Percentiles rank a stretch among this genome's conserved stretches.
Conservation (phyloP, 2,113 vertebrate genomes). For the Otocyon megalotis region DNA sequence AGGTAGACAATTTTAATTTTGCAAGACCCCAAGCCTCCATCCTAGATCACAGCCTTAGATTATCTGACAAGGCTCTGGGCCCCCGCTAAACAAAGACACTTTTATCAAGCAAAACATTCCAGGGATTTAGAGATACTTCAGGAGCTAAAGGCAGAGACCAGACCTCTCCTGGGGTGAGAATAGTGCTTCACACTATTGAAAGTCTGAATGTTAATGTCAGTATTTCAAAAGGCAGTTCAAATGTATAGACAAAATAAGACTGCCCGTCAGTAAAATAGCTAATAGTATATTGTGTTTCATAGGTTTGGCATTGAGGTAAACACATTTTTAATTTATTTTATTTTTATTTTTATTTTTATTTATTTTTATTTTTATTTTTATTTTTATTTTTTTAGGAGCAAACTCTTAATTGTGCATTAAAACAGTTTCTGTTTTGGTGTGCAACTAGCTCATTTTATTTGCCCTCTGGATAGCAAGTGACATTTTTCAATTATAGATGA, state of each 20-base stretch:
- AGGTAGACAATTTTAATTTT: neutral
- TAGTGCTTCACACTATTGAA: neutral
- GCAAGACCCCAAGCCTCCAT: neutral
- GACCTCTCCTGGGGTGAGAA: neutral
- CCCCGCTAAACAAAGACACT: neutral
- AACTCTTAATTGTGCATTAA: neutral
- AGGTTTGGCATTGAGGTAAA: neutral
- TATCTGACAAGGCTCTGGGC: neutral
- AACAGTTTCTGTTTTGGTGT: constrained; percentile 8
- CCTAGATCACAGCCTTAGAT: neutral
- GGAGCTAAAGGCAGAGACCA: neutral
- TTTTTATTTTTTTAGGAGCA: neutral
- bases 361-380: neutral
- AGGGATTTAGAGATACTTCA: neutral
- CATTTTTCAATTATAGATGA: neutral
- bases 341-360: too few species aligned
- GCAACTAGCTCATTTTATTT: neutral
- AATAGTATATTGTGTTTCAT: neutral
- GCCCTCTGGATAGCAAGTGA: neutral
- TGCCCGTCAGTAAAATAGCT: neutral
- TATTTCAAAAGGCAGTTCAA: neutral
- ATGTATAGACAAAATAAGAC: neutral
- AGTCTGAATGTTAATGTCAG: neutral
- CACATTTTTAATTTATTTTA: neutral
- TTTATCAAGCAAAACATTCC: neutral